Conservation (phyloP, 2,888 invertebrate species). For the Lepidonotus clava region DNA sequence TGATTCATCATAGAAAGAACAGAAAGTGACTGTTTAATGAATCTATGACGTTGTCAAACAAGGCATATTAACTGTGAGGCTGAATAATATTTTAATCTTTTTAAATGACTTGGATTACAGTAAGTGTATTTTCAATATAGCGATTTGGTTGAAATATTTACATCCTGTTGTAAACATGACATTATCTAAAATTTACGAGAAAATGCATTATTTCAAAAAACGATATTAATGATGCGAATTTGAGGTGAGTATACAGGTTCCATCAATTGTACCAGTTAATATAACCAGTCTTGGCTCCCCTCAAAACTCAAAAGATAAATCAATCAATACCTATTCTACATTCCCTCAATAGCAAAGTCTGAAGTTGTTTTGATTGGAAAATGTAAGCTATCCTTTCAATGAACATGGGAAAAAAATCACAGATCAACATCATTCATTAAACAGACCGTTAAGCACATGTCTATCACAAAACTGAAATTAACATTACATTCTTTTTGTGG, state of each 20-base stretch:
- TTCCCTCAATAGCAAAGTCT: not conserved
- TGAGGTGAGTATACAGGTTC: no score
- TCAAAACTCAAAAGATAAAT: not conserved
- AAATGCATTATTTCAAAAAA: not conserved
- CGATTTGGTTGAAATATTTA: conserved; percentile 3
- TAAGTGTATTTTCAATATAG: not conserved
- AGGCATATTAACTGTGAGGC: not conserved
- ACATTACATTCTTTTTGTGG: not conserved
- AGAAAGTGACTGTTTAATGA: not conserved
- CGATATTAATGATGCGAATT: no score
- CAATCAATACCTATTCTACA: no score
- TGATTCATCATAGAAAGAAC: not conserved
- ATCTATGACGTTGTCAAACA: not conserved
- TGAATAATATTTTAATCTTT: not conserved
- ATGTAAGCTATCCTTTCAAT: not conserved
- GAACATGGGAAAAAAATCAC: not conserved
- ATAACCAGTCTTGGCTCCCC: not conserved
- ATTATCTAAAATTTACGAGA: not conserved
- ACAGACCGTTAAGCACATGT: not conserved
- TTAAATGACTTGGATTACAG: not conserved
- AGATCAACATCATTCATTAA: not conserved
- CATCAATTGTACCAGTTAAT: not conserved
- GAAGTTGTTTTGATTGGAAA: not conserved
- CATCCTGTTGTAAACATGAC: not conserved
- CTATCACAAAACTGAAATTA: not conserved